Conservation (phyloP, 1,140 invertebrate genomes). For the Magallana angulata region DNA sequence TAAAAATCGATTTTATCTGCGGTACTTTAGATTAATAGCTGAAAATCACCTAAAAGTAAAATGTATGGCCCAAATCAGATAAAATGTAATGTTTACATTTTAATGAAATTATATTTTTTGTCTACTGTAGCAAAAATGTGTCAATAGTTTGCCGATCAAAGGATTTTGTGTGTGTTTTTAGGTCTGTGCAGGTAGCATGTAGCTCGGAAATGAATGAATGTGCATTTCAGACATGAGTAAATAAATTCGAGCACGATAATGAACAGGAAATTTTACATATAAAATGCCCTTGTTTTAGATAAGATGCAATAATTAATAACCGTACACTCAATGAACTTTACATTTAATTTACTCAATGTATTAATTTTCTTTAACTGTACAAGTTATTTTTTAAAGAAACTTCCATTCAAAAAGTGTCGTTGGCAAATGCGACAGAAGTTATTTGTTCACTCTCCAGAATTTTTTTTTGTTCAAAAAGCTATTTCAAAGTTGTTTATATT, state of each 20-base stretch:
- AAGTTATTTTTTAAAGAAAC: background rate
- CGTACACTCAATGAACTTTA: background rate
- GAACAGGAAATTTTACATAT: background rate
- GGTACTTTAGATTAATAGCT: too few relatives aligned
- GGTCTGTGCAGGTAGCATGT: background rate
- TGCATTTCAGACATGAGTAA: constrained; percentile 2
- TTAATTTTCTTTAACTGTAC: background rate
- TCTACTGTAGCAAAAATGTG: too few relatives aligned
- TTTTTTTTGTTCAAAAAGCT: background rate
- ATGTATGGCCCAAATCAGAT: too few relatives aligned
- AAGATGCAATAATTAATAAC: constrained; percentile 24
- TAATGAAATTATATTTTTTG: too few relatives aligned
- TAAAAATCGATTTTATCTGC: too few relatives aligned
- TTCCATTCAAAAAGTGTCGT: background rate
- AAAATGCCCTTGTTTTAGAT: constrained; percentile 7
- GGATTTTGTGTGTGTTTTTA: constrained; percentile 9
- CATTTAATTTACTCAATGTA: background rate
- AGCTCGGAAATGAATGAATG: background rate
- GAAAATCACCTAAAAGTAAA: too few relatives aligned
- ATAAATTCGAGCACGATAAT: background rate
- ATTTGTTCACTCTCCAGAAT: too few relatives aligned
- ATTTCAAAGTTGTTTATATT: constrained; percentile 32
- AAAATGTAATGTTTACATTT: too few relatives aligned
- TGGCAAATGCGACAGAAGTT: background rate
- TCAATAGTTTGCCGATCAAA: background rate